These are phyloP conservation scores for Ranitomeya variabilis DNA, from an alignment of 2,113 vertebrate species.

Conservation along the genomic window DNA sequence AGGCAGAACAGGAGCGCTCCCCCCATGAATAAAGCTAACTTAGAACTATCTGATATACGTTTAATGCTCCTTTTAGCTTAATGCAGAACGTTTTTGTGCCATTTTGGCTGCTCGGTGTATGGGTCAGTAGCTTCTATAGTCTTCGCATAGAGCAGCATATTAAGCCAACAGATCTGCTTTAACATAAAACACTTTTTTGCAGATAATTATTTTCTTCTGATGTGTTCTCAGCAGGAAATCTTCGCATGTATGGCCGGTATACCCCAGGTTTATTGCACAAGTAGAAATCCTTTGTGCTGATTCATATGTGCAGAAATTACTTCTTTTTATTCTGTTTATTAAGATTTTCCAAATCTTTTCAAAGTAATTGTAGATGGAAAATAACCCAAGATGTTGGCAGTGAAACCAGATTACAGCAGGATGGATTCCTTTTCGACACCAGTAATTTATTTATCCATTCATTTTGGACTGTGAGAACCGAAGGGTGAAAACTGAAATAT, in stretches of 20 bases:
- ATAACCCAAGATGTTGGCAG: not conserved
- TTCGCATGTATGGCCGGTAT: not conserved
- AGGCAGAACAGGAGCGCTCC: too few relatives aligned
- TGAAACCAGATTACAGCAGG: not conserved
- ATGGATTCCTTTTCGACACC: not conserved
- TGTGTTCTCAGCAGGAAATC: not conserved
- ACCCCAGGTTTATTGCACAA: not conserved
- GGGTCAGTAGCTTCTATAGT: too few relatives aligned
- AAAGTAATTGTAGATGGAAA: conserved; percentile 2
- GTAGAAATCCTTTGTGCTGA: not conserved
- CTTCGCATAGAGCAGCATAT: not conserved
- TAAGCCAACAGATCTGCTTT: not conserved
- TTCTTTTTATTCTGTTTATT: not conserved
- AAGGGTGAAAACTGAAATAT: conserved; percentile 6
- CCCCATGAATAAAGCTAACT: too few relatives aligned
- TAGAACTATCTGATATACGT: too few relatives aligned
- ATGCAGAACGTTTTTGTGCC: too few relatives aligned
- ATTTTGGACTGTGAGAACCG: conserved; percentile 33
- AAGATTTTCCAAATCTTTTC: conserved; percentile 6
- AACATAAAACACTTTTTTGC: not conserved
- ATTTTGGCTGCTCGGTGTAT: too few relatives aligned
- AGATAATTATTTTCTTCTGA: not conserved
- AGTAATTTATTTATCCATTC: conserved; percentile 17
- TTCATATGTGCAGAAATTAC: not conserved
- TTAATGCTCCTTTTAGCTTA: too few relatives aligned